A percentile compares a stretch with the other conserved stretches of the same genome.
phyloP scores from a whole-genome alignment of 2,797 vertebrate species.

The Pangasius krempfi region DNA sequence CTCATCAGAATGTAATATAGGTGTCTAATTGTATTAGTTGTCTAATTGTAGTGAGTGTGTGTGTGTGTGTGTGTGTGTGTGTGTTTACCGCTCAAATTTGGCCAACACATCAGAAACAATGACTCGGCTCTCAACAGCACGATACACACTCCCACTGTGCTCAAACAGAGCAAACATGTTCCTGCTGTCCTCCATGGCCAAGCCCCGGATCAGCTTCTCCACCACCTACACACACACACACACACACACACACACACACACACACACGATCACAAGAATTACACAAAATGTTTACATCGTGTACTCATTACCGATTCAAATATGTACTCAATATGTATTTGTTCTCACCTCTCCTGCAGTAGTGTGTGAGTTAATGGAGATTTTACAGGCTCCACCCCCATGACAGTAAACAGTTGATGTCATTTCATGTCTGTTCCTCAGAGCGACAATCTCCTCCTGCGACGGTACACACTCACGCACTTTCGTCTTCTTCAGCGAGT shows the following conservation, averaged over 20 bases:
- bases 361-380: constrained; percentile 93
- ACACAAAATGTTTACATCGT: too few relatives aligned
- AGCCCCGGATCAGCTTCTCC: constrained; percentile 89
- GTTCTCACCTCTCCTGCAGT: constrained; percentile 86
- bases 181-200: constrained; percentile 92
- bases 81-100: constrained; percentile 86
- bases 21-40: neutral
- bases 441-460: constrained; percentile 88
- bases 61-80: neutral
- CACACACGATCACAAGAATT: neutral
- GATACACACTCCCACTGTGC: constrained; percentile 80
- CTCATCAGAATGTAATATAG: neutral
- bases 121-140: constrained; percentile 87
- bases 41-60: constrained; percentile 8
- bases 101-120: constrained; percentile 90
- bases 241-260: constrained; percentile 13
- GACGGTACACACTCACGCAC: constrained; percentile 88
- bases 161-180: constrained; percentile 95
- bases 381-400: constrained; percentile 92
- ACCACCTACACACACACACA: constrained; percentile 79
- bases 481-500: constrained; percentile 90
- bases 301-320: neutral
- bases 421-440: constrained; percentile 88
- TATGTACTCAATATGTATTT: neutral
- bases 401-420: constrained; percentile 92